Evolutionary conservation across 64 coral and sea anemone genomes (phyloP).

Genomic region (Dendronephthya gigantea): DNA sequence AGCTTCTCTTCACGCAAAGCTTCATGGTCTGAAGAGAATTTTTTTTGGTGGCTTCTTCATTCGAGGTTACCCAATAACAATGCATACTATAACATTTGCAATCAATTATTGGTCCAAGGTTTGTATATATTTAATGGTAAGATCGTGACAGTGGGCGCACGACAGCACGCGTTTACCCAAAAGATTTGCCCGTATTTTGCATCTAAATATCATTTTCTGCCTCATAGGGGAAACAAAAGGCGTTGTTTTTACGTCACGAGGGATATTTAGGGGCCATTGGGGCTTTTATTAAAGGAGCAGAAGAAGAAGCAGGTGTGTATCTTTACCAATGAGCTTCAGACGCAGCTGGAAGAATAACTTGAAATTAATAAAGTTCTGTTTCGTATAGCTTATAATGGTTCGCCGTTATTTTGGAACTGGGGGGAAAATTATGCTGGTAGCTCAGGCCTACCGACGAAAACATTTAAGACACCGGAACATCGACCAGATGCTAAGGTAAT

Average conservation of each 20-base stretch:
- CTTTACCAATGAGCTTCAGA: too few relatives aligned
- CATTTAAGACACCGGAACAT: background rate
- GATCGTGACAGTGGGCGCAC: too few relatives aligned
- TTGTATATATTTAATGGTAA: too few relatives aligned
- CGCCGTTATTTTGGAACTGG: conserved; percentile 37
- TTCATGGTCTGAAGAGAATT: conserved; percentile 64
- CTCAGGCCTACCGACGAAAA: conserved; percentile 59
- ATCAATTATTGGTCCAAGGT: conserved; percentile 99
- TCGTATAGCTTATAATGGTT: background rate
- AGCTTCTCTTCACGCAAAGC: conserved; percentile 72
- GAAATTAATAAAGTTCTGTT: too few relatives aligned
- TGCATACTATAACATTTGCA: conserved; percentile 76
- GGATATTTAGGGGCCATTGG: conserved; percentile 95
- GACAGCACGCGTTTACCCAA: too few relatives aligned
- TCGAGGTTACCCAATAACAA: conserved; percentile 69
- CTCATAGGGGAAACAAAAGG: conserved; percentile 61
- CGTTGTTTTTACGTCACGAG: conserved; percentile 90
- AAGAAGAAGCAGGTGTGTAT: conserved; percentile 53
- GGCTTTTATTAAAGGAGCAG: conserved; percentile 84
- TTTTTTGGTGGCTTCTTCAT: conserved; percentile 95
- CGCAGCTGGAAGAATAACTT: too few relatives aligned
- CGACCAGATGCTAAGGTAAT: background rate
- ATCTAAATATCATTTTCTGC: background rate
- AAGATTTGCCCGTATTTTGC: too few relatives aligned
- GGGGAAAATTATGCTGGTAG: conserved; percentile 95